Evolutionary conservation across 2,113 vertebrate species (phyloP).

Genomic region (Lynx canadensis): DNA sequence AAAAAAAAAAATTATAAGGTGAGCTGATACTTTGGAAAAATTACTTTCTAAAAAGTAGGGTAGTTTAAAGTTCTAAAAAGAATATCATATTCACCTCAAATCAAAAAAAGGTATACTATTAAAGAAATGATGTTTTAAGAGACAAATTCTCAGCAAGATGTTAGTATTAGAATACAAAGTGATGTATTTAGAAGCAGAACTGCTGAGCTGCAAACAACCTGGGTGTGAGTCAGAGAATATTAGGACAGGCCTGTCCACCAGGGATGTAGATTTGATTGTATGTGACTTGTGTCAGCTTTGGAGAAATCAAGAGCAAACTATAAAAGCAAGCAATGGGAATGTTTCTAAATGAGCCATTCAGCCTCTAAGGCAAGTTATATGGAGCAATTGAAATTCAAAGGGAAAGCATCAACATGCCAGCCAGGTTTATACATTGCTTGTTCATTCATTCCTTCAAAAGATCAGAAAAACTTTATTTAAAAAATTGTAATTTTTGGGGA

Average conservation of each 20-base stretch:
- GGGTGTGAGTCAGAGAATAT: slow-evolving; percentile 90
- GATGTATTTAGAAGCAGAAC: slow-evolving; percentile 86
- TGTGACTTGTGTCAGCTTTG: slow-evolving; percentile 94
- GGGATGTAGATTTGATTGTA: slow-evolving; percentile 90
- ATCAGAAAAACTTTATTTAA: slow-evolving; percentile 55
- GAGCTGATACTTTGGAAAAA: neutral
- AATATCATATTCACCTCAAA: slow-evolving; percentile 82
- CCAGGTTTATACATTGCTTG: slow-evolving; percentile 67
- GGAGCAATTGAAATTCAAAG: slow-evolving; percentile 71
- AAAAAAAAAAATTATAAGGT: neutral
- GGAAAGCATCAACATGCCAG: slow-evolving; percentile 75
- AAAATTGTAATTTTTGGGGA: slow-evolving; percentile 46
- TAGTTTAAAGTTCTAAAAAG: slow-evolving; percentile 80
- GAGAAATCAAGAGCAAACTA: slow-evolving; percentile 87
- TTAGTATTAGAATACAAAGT: slow-evolving; percentile 83
- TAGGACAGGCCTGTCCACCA: slow-evolving; percentile 88
- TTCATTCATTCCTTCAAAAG: slow-evolving; percentile 60
- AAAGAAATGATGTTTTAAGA: slow-evolving; percentile 76
- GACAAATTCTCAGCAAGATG: slow-evolving; percentile 83
- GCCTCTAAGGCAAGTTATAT: slow-evolving; percentile 82
- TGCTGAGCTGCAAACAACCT: slow-evolving; percentile 88
- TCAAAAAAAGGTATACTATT: slow-evolving; percentile 76
- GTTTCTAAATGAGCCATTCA: slow-evolving; percentile 87
- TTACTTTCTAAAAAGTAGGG: neutral
- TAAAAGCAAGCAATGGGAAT: slow-evolving; percentile 80